Evolutionary conservation across 2,888 invertebrate genomes (phyloP), one percentile per base, ranked within the genome.

Genomic region (Ditula angustiorana): DNA sequence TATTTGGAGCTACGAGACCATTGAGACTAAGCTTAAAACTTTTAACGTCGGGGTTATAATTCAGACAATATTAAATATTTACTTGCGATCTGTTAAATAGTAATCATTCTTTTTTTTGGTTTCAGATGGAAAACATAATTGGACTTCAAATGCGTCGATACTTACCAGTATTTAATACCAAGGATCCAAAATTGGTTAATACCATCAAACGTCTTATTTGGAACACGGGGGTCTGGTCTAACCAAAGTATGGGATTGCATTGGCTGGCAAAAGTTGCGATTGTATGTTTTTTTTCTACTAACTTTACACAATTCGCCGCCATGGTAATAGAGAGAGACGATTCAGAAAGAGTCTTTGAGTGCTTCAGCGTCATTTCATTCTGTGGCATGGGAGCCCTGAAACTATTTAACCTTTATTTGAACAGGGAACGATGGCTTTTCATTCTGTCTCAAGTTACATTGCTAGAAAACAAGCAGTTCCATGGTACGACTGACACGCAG

Each of bases 341-440:
- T 46, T 67, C 74, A 0, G 76, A 81, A 10, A 78, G 73, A 23
- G 69, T 87, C 0, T 86, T 89, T 53, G 83, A 86, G 74, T 85
- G 86, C 65, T 82, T 86, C 57, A 88, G 89, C 60, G 73, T 86
- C 0, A 74, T 88, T 0, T 78, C 83, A 0, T 90, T 90, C 66
- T 85, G 83, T 46, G 70, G 74, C 7, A 85, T 90, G 85, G 88
- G 87, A 0, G 68, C 83, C 3, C 61, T 88, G 0, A 90, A 90
- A 69, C 69, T 87, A 0, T 59, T 67, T 19, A 85, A 84, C 4
- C 69, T 90, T n/a, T 67, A 73, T 1, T 35, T 53, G 5, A 72
- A 77, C 19, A 68, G 74, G 1, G 44, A 71, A 8, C 70, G 61
- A 4, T 90, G 90, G 90, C 71, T 66, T 1, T 67, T 59, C 2